A percentile compares a stretch with the other conserved stretches of the same genome.
These are phyloP conservation scores for Halocaridina rubra DNA, from an alignment of 2,888 invertebrate species.

Conservation along the genomic window DNA sequence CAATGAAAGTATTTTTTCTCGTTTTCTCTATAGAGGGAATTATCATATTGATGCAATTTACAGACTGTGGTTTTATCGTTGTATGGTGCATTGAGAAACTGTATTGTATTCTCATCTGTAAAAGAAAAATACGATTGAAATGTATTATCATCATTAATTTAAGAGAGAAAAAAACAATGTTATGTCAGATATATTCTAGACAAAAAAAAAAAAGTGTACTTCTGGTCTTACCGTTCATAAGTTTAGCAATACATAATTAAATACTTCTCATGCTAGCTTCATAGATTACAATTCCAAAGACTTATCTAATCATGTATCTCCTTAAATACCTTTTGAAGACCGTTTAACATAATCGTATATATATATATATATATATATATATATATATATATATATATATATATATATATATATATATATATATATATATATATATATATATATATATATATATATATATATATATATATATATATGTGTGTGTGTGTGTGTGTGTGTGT, in stretches of 20 bases:
- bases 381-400: constrained; percentile 3
- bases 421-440: neutral
- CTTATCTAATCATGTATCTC: neutral
- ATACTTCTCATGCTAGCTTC: neutral
- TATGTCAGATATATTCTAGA: no score
- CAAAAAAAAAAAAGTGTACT: no score
- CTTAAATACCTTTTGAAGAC: neutral
- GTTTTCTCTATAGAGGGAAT: no score
- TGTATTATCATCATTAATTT: no score
- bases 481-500: neutral
- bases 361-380: neutral
- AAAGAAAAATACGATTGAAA: no score
- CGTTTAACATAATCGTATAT: neutral
- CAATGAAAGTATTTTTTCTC: no score
- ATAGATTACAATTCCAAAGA: neutral
- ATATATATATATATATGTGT: constrained; percentile 1
- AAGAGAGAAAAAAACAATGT: no score
- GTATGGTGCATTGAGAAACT: no score
- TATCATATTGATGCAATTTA: no score
- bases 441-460: neutral
- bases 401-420: neutral
- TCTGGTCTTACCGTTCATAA: no score
- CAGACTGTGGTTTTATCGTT: no score
- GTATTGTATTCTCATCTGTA: no score
- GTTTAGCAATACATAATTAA: neutral